Evolutionary conservation across 2,797 vertebrate genomes (phyloP).

Genomic region (Platyrinchus mystaceus): DNA sequence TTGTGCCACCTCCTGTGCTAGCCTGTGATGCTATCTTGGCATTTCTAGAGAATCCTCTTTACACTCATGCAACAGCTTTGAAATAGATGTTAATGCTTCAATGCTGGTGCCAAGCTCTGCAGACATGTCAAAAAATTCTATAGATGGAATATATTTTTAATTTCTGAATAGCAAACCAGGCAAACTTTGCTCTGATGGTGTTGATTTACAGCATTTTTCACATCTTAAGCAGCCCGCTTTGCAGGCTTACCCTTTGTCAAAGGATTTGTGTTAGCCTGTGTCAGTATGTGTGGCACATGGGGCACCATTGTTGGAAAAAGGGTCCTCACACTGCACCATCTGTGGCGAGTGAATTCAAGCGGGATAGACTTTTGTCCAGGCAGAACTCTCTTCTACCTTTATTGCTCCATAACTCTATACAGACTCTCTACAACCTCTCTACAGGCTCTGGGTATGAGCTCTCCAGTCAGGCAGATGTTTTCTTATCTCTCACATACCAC

Average conservation of each 20-base stretch:
- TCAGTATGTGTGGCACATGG: neutral
- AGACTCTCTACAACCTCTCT: too few species aligned
- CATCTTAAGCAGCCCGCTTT: neutral
- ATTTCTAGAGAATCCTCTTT: neutral
- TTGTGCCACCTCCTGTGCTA: neutral
- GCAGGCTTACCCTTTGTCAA: neutral
- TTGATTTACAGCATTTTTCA: neutral
- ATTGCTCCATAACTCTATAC: too few species aligned
- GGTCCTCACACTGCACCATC: too few species aligned
- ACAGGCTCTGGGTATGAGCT: too few species aligned
- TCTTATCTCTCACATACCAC: too few species aligned
- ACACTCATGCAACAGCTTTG: neutral
- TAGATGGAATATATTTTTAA: neutral
- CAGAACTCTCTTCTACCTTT: too few species aligned
- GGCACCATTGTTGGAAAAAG: too few species aligned
- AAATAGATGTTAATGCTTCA: neutral
- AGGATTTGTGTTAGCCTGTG: neutral
- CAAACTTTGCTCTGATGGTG: neutral
- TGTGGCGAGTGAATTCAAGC: too few species aligned
- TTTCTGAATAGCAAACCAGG: neutral
- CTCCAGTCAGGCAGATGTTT: too few species aligned
- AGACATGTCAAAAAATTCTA: neutral
- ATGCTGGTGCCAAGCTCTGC: neutral
- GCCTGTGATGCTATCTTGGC: neutral
- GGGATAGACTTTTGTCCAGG: too few species aligned